Evolutionary conservation across 2,113 vertebrate species (phyloP).

Genomic region (Dicrurus megarhynchus): DNA sequence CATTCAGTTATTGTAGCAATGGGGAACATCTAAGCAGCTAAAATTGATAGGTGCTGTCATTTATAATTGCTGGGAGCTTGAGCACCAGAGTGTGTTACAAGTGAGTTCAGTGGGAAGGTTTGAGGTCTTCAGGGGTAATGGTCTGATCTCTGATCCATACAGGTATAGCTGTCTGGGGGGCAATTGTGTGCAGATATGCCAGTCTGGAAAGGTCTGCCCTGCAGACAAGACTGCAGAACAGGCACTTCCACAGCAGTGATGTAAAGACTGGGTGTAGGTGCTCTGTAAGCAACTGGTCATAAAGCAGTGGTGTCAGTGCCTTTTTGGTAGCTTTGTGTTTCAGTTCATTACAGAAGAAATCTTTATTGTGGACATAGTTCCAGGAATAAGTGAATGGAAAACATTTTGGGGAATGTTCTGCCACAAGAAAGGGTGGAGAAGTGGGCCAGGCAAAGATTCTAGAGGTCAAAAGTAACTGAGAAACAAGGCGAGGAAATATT

Average conservation of each 20-base stretch:
- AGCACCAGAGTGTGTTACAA: not conserved
- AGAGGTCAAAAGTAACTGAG: not conserved
- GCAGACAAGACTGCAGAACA: not conserved
- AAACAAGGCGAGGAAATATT: not conserved
- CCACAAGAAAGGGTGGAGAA: not conserved
- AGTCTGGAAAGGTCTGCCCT: not conserved
- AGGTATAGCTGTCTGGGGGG: not conserved
- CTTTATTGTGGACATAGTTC: not conserved
- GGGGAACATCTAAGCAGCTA: not conserved
- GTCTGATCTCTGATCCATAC: not conserved
- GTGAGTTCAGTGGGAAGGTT: not conserved
- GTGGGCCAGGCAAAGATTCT: not conserved
- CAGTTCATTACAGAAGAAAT: not conserved
- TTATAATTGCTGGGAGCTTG: not conserved
- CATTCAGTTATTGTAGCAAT: not conserved
- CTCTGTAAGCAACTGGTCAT: not conserved
- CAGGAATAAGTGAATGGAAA: not conserved
- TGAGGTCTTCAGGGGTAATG: not conserved
- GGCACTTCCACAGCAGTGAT: not conserved
- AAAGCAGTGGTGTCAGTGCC: not conserved
- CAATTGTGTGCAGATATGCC: not conserved
- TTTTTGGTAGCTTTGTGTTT: not conserved
- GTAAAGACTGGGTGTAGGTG: not conserved
- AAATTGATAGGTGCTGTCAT: not conserved
- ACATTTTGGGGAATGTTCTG: not conserved